Conservation (phyloP, 2,113 vertebrate species). For the Lota lota region DNA sequence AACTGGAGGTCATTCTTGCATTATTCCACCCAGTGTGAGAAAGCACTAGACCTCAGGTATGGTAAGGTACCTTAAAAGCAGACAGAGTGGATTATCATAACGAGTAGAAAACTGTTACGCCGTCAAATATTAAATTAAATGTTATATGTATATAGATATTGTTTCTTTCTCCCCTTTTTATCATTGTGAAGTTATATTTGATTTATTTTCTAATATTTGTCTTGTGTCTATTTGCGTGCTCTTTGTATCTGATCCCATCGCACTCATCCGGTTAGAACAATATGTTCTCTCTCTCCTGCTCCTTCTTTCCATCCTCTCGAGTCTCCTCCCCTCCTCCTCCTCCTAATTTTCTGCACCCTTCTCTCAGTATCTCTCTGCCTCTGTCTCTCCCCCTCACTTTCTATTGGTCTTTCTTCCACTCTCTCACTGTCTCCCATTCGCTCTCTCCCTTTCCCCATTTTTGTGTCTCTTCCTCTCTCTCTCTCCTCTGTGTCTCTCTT, state of each 20-base stretch:
- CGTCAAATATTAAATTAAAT: too few species aligned
- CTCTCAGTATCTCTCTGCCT: conserved; percentile 8
- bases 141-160: too few species aligned
- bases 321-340: neutral
- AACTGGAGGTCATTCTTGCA: too few species aligned
- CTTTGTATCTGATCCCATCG: conserved; percentile 37
- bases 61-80: too few species aligned
- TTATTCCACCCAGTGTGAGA: too few species aligned
- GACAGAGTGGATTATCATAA: too few species aligned
- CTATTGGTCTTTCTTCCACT: conserved; percentile 17
- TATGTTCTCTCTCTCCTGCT: neutral
- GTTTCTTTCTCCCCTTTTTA: neutral
- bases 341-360: conserved; percentile 11
- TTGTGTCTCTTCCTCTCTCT: conserved; percentile 14
- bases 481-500: conserved; percentile 15
- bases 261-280: conserved; percentile 29
- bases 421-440: neutral
- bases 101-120: too few species aligned
- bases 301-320: neutral
- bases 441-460: neutral
- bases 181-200: neutral
- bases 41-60: too few species aligned
- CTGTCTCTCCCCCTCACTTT: conserved; percentile 18
- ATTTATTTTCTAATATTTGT: conserved; percentile 9
- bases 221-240: conserved; percentile 25